Base-by-base conservation (phyloP, 2,888 invertebrate species). In the Dynastes hyllus region DNA sequence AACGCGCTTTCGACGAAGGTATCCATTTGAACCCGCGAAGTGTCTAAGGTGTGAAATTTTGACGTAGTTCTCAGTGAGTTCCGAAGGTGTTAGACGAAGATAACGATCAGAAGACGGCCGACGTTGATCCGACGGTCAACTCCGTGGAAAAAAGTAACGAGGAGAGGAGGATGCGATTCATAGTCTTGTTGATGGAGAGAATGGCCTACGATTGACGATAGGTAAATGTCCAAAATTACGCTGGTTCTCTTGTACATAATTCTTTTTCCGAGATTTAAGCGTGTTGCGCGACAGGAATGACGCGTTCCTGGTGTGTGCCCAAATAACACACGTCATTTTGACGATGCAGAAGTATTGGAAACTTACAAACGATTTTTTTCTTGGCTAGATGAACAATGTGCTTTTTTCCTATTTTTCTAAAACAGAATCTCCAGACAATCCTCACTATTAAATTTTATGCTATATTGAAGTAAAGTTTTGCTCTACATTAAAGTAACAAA, bases 151-250 rank as follows among this genome's bases (percentile, higher is more conserved):
- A 40, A 37, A 16, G 66, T 32, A 37, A 37, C 32, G 16, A 16
- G 40, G 37, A 66, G 40, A 13, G 16, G 32, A 37, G 32, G 61
- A 27, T 9, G 67, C 55, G 58, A 71, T 58, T 73, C 73, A 73
- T 73, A 4, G 37, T 4, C 37, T 73, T 29, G 73, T 61, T 58
- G 73, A 73, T 22, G 29, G 73, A 73, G 22, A 58, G 73, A 73
- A 73, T 73, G 55, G 73, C 58, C 58, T 58, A 5, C 22, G 6
- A 40, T 16, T n/a, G 73, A 58, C 27, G 73, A 73, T 22, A 73
- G 73, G 73, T 73, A 73, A 73, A 73, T 73, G 58, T 69, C 66
- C 55, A 58, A 58, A 22, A 22, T 69, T 53, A 69, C 58, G 51
- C 11, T 73, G 13, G 67, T 50, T 67, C n/a, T 67, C 9, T 27